phyloP scores from a whole-genome alignment of 2,113 vertebrate species.

The Bostrychus sinensis region DNA sequence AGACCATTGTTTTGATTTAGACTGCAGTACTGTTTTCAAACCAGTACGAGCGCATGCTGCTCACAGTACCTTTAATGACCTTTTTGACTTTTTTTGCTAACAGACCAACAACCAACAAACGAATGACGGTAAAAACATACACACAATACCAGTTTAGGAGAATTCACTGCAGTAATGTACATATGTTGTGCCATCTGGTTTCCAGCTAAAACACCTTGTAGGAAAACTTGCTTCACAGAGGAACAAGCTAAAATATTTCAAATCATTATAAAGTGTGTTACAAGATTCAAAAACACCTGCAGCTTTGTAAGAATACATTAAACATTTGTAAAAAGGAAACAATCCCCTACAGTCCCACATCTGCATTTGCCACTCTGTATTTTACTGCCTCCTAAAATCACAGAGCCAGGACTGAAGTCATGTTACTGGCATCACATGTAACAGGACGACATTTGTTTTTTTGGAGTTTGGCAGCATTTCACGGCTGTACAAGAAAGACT shows the following conservation, averaged over 20 bases:
- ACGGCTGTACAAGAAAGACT: constrained; percentile 54
- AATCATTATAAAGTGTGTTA: constrained; percentile 37
- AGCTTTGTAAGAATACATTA: constrained; percentile 6
- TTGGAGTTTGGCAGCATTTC: constrained; percentile 55
- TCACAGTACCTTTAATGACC: too few relatives aligned
- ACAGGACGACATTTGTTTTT: constrained; percentile 37
- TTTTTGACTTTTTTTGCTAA: too few relatives aligned
- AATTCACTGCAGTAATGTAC: too few relatives aligned
- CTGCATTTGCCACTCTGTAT: constrained; percentile 48
- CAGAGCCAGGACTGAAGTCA: constrained; percentile 71
- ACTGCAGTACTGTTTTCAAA: too few relatives aligned
- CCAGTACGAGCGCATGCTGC: too few relatives aligned
- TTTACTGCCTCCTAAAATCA: constrained; percentile 63
- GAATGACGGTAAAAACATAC: too few relatives aligned
- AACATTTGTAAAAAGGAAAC: constrained; percentile 47
- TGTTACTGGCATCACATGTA: constrained; percentile 68
- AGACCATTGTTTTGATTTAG: too few relatives aligned
- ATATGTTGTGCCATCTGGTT: constrained; percentile 44
- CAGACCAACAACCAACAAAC: too few relatives aligned
- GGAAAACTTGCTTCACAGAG: constrained; percentile 45
- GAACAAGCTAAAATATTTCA: constrained; percentile 6
- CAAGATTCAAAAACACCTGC: constrained; percentile 7
- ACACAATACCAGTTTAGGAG: too few relatives aligned
- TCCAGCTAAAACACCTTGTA: constrained; percentile 56
- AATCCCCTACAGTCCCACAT: constrained; percentile 53